phyloP scores from a whole-genome alignment of 1,140 invertebrate species.

The Fopius arisanus region DNA sequence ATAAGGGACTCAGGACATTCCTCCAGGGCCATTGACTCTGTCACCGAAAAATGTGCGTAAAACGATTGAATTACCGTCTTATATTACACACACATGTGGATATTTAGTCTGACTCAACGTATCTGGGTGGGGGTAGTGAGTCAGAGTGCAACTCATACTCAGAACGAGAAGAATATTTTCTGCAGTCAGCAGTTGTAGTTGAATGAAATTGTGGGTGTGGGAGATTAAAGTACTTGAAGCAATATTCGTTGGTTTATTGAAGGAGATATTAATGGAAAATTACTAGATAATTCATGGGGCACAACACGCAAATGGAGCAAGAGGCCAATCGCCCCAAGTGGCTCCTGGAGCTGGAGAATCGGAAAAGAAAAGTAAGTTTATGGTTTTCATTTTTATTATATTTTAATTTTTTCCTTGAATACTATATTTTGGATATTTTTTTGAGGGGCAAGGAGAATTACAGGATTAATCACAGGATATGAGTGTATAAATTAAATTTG shows the following conservation, averaged over 20 bases:
- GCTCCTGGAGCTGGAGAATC: constrained; percentile 60
- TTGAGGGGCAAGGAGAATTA: no score
- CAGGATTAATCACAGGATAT: no score
- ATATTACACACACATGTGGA: not conserved
- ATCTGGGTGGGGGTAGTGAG: not conserved
- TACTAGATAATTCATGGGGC: constrained; percentile 22
- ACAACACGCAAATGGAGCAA: constrained; percentile 44
- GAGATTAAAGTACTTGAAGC: no score
- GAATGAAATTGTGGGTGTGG: no score
- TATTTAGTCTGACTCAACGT: not conserved
- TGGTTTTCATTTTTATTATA: not conserved
- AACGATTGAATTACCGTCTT: not conserved
- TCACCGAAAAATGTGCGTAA: not conserved
- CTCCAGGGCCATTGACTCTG: not conserved
- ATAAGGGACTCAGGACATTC: no score
- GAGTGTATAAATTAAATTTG: no score
- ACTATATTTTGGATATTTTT: no score
- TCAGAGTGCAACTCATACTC: not conserved
- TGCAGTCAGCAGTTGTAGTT: not conserved
- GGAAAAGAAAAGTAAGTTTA: constrained; percentile 56
- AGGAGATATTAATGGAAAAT: no score
- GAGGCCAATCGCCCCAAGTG: constrained; percentile 56
- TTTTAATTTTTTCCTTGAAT: no score
- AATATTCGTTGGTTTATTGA: no score
- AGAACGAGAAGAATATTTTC: not conserved